Evolutionary conservation across 2,113 vertebrate species (phyloP), one percentile per base, ranked within the genome.

Genomic region (Struthio camelus): DNA sequence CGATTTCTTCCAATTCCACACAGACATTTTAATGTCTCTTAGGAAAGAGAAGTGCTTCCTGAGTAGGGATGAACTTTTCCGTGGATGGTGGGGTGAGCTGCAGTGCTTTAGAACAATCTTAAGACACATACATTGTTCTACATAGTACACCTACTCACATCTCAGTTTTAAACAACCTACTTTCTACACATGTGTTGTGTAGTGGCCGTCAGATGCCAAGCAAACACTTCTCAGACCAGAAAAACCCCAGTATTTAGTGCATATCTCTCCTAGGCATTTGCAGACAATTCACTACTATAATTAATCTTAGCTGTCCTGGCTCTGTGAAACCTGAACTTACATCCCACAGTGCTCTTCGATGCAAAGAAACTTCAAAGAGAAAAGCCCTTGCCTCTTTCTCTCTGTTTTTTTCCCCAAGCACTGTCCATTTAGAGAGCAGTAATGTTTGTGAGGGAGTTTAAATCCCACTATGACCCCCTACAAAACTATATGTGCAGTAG

Each of bases 241-340:
- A 85, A 94, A 72, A 58, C 19, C 50, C 72, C 6, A 1, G 32
- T 93, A 66, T 54, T 80, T 80, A 25, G n/a, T 85, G 38, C 22
- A 11, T 87, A 93, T 90, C 88, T 93, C 90, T 38, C 79, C 40
- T 85, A 84, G 61, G 44, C 36, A 18, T 81, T 96, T 93, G 76
- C 70, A 95, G 88, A 87, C 30, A 82, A 50, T 90, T 95, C 64
- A 81, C n/a, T 78, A 32, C 64, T 89, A 4, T 92, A 86, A 94
- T 96, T 94, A 95, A 95, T 85, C 75, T 89, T 96, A 83, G 58
- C 81, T 96, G 77, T 91, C 92, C 77, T 91, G 50, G 38, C 40
- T 94, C 62, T 88, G n/a, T 89, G 87, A 93, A 96, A 95, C 78
- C 69, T 86, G 82, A 96, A 84, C 34, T 93, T 96, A 9, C 67